A percentile compares a stretch with the other conserved stretches of the same genome.
Evolutionary conservation across 2,888 invertebrate species (phyloP).

Genomic region (Acanthosepion pharaonis): DNA sequence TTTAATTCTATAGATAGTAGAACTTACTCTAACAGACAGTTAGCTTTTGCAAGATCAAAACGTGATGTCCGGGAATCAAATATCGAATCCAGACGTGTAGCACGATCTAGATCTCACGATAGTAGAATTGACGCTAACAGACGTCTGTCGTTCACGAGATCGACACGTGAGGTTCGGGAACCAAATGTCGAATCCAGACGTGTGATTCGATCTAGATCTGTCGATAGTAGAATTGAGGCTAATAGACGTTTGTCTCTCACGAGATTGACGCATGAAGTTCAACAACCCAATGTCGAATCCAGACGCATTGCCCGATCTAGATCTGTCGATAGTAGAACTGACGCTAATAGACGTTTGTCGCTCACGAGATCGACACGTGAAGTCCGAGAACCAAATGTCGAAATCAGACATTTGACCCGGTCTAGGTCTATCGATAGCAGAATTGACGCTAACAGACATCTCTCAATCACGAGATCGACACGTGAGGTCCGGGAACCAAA

Average conservation of each 20-base stretch:
- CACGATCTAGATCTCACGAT: not conserved
- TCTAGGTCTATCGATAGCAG: not conserved
- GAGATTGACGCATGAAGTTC: not conserved
- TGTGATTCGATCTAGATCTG: too few relatives aligned
- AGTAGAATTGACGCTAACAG: not conserved
- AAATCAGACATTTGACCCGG: not conserved
- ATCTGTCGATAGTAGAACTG: not conserved
- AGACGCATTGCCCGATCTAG: not conserved
- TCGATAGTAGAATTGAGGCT: not conserved
- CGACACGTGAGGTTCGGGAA: not conserved
- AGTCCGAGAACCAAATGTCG: not conserved
- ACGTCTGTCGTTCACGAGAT: not conserved
- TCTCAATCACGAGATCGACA: not conserved
- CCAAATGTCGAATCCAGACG: not conserved
- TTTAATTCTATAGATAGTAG: not conserved
- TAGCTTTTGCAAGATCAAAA: not conserved
- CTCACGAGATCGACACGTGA: not conserved
- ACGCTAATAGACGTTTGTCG: not conserved
- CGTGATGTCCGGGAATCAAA: not conserved
- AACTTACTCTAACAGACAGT: not conserved
- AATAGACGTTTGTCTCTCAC: not conserved
- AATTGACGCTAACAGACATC: not conserved
- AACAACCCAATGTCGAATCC: not conserved
- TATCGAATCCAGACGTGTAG: not conserved
- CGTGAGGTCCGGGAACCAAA: not conserved